Evolutionary conservation across 2,888 invertebrate species (phyloP), one percentile per base, ranked within the genome.

Genomic region (Lymantria monacha): DNA sequence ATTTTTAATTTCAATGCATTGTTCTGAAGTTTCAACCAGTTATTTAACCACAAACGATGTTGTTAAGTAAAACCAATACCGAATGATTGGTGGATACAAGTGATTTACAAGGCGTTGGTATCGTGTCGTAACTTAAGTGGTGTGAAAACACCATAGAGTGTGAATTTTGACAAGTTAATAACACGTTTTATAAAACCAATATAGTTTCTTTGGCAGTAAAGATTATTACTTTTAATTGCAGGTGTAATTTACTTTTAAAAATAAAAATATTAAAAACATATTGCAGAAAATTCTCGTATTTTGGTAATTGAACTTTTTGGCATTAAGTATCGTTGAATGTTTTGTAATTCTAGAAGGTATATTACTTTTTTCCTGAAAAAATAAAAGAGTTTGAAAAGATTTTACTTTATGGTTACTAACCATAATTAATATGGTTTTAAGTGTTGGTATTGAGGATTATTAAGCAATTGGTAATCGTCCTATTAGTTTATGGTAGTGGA

Each of bases 41-140:
- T 22, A 33, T 54, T 52, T 48, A 22, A 14, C 14, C 11, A 13
- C 43, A 15, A 66, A 56, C 15, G 51, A 49, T 52, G 43, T 44
- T 53, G 37, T 49, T 12, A 41, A 52, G 51, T 43, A 58, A 62
- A 62, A 60, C 57, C 51, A 65, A 62, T 59, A 63, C 46, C 30
- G 43, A 47, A 57, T 55, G 56, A 67, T 62, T 62, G 66, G 70
- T 69, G 71, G 64, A 71, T 72, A 63, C 52, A 60, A 63, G 51
- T 70, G 60, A 74, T 78, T 76, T 66, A 60, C 60, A 63, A 74
- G 70, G 79, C 75, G 74, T 73, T 45, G 57, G 63, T 70, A 71
- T 74, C 67, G 51, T 55, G 46, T 56, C 45, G 43, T 55, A 37
- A 64, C 66, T 69, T 72, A 69, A 70, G 65, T 70, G 73, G 72